These are phyloP conservation scores for Desmophyllum pertusum DNA, from an alignment of 92 coral and sea anemone species.

Conservation along the genomic window DNA sequence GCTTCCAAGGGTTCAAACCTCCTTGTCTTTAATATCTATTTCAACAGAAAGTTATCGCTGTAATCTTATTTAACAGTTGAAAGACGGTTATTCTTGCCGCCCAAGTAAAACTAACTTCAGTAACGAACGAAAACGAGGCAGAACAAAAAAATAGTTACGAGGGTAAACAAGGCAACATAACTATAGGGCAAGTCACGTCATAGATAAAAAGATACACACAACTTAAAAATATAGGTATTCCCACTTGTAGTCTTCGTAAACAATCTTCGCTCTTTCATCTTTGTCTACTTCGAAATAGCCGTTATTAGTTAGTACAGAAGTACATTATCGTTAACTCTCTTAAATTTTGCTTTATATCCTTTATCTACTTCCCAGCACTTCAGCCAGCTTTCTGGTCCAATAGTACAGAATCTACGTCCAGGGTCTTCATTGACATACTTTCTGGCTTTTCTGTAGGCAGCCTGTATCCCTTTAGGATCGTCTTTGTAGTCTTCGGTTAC, in stretches of 20 bases:
- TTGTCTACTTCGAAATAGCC: background rate
- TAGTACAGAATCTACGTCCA: background rate
- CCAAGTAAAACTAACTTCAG: too few relatives aligned
- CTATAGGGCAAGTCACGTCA: too few relatives aligned
- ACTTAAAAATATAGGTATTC: background rate
- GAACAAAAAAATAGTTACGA: too few relatives aligned
- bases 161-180: too few relatives aligned
- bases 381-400: background rate
- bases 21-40: too few relatives aligned
- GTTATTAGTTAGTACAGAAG: background rate
- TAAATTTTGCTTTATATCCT: background rate
- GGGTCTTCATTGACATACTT: background rate
- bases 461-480: background rate
- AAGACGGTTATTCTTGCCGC: too few relatives aligned
- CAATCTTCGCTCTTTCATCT: background rate
- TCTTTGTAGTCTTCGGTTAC: background rate
- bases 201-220: background rate
- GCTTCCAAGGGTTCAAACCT: too few relatives aligned
- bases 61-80: too few relatives aligned
- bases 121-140: too few relatives aligned
- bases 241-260: background rate
- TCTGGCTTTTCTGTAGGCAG: background rate
- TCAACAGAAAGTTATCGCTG: too few relatives aligned
- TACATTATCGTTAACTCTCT: background rate
- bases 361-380: background rate